Base-by-base conservation (phyloP, 2,797 vertebrate species). In the Sebastes hubbsi region DNA sequence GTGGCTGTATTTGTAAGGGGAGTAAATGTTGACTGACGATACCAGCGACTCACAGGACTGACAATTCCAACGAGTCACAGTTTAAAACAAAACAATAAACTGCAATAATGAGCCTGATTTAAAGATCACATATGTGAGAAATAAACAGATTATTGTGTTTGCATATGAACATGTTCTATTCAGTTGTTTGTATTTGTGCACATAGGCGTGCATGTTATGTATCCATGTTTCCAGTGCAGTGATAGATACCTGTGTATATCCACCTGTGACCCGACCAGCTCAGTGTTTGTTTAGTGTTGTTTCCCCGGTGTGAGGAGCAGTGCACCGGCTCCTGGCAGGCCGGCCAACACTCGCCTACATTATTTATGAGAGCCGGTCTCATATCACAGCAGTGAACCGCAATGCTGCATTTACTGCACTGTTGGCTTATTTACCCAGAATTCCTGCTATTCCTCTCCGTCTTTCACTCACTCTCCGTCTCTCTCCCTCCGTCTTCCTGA, bases 281-380 rank as follows among this genome's bases (percentile, higher is more conserved):
- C 8, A 13, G 4, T 70, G 70, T 89, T 81, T 88, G 73, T 84
- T 85, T 38, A 66, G 84, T 61, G 52, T 46, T 25, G 73, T 85
- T 72, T 1, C 24, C 61, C 72, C 80, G 4, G 73, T 22, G 81
- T 42, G 62, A 76, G 74, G 16, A 76, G 77, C 4, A 10, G 30
- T 12, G 38, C 34, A 32, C 0, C 29, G 38, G 58, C 79, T 64
- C 80, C 81, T 70, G 56, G 38, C 77, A 46, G 66, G 38, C 79
- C 8, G 38, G 25, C 72, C 63, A 25, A 69, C 79, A n/a, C 58
- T 64, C 22, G 1, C 63, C 86, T 92, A 32, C 88, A 89, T 92
- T 92, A 95, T 93, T 94, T 80, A 93, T 93, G 72, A 86, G 83
- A 49, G 52, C 72, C 0, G n/a, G 42, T 81, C 72, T 88, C 85